Base-by-base conservation (phyloP, 1,140 invertebrate genomes). In the Heliconius hermathena region DNA sequence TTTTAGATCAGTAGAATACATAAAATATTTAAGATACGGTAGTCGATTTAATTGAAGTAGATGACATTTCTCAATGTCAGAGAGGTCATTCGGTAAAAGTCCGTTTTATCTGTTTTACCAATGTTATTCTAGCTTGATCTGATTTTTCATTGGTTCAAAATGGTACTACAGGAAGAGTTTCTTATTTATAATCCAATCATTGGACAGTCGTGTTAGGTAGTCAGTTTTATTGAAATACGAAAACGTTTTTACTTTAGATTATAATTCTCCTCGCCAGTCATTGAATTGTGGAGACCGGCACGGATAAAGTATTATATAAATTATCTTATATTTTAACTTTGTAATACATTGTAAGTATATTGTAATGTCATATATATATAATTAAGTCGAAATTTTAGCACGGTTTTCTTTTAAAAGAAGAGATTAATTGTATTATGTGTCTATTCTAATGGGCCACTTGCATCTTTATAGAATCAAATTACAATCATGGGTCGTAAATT, bases 401-500 rank as follows among this genome's bases (percentile, higher is more conserved):
- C 0, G 13, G 3, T 60, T 22, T 60, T 60, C 22, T 66, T 66
- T 9, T 11, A 29, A 66, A 66, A 16, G 4, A 13, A 66, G 4
- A 29, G 3, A 66, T 66, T 26, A 26, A 29, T 66, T 26, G 26
- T 66, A 66, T 26, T 5, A 66, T 9, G 8, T 26, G 8, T 54
- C 20, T 26, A 26, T n/a, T 60, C 20, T 22, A 54, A 22, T 57
- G n/a, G n/a, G 9, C 54, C 54, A 57, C 20, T 57, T 57, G n/a
- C 20, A 79, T 73, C 71, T 33, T 76, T 81, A 33, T 41, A 81
- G 80, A 70, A 66, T 49, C 33, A 77, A 84, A 82, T 46, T 29
- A 16, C 71, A 95, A 93, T 87, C 72, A 97, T 97, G 96, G 94
- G 91, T 75, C 97, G 99, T 82, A 99, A 98, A 97, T 99, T 99